Base-by-base conservation (phyloP, 2,888 invertebrate species). In the Clanis bilineata region DNA sequence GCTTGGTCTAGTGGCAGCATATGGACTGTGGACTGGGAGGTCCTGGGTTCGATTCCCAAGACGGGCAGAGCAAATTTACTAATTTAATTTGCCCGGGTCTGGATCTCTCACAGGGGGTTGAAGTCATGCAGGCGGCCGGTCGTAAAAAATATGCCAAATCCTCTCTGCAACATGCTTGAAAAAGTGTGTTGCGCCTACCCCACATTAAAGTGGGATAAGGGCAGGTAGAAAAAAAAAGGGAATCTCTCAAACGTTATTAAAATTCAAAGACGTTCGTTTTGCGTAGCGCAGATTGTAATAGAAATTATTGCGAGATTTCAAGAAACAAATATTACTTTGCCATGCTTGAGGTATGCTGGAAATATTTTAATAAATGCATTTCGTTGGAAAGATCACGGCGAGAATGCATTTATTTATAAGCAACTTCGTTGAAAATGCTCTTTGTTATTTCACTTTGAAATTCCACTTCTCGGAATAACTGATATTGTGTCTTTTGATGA, bases 281-380 rank as follows among this genome's bases (percentile, higher is more conserved):
- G 56, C 54, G 51, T 55, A 51, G 56, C 41, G 56, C 55, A 62
- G 54, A 62, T 62, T 65, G 67, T 68, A 66, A 70, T 69, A 62
- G 72, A 72, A 73, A 64, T 71, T 75, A 60, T 65, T 63, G 58
- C 51, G 61, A 47, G 10, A 21, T 62, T 64, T 60, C 56, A 56
- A 58, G 62, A 57, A 62, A 64, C 56, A 45, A 59, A 64, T 59
- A 61, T 60, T 62, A 67, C 58, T 64, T 67, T 63, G 60, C 64
- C 63, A 61, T 64, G 61, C 51, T 38, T 21, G 15, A 44, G 21
- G 38, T 38, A 15, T 36, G 38, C 38, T 22, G 10, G 22, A 23
- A 12, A 38, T 23, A 10, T 47, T 38, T 47, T 47, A 45, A 38
- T 36, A 32, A 58, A 58, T 47, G 38, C 25, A 51, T 28, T 38